A percentile compares a stretch with the other conserved stretches of the same genome.
phyloP scores from a whole-genome alignment of 2,888 invertebrate genomes.

The Latrodectus elegans region DNA sequence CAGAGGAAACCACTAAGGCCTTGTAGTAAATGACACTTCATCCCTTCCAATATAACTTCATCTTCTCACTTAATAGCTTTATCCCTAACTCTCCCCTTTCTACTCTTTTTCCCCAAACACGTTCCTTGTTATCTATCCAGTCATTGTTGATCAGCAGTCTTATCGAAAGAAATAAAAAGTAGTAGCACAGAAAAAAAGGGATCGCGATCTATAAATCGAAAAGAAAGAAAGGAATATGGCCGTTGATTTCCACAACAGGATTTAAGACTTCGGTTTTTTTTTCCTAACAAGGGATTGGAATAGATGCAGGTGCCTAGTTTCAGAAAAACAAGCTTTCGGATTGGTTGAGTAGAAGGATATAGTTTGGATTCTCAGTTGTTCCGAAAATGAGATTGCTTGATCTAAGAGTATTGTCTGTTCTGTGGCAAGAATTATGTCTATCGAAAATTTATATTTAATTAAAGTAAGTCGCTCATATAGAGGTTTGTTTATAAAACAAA shows the following conservation, averaged over 20 bases:
- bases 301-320: neutral
- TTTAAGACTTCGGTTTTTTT: conserved; percentile 1
- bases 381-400: no score
- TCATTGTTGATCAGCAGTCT: neutral
- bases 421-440: no score
- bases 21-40: conserved; percentile 40
- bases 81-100: conserved; percentile 7
- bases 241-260: conserved; percentile 5
- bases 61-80: conserved; percentile 50
- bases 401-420: no score
- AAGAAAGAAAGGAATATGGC: neutral
- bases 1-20: conserved; percentile 37
- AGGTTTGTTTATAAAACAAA: no score
- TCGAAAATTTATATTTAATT: no score
- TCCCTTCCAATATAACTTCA: conserved; percentile 50
- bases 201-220: conserved; percentile 2
- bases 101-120: neutral
- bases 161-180: conserved; percentile 1
- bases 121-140: conserved; percentile 21
- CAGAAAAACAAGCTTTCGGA: neutral
- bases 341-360: no score
- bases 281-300: neutral
- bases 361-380: no score
- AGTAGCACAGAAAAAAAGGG: neutral
- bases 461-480: no score